Base-by-base conservation (phyloP, 1,140 invertebrate genomes). In the Drosophila hydei region DNA sequence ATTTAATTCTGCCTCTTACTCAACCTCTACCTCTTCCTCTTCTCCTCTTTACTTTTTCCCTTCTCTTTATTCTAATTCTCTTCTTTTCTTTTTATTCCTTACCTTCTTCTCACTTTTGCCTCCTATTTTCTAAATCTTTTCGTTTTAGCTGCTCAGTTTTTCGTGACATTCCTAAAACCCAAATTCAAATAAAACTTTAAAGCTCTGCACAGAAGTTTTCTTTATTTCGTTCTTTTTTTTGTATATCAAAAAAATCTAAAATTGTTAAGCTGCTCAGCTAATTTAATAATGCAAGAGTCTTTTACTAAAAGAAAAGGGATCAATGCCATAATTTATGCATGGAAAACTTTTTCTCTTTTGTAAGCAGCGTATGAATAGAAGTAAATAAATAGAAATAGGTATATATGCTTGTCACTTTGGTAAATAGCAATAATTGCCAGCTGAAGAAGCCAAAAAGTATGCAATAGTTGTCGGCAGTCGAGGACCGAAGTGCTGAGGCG, bases 391-490 rank as follows among this genome's bases (percentile, higher is more conserved):
- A 42, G 23, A 42, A 5, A 40, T n/a, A 55, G 9, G 23, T 40
- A 56, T 21, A 11, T 56, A 56, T 48, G 14, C 38, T 18, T 56
- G 54, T 23, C 54, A 43, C 51, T 54, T 40, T 40, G 18, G 38
- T 42, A 14, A 42, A 43, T 40, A 59, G 43, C 23, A 48, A 56
- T 55, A 64, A 69, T 69, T 23, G 58, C 21, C 63, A 68, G 76
- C 38, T 69, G 71, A 33, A 30, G 47, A 88, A 88, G 75, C 75
- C 78, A 61, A 88, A 88, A 88, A 88, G 62, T 81, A 72, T 81
- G 74, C 81, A 77, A 68, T 48, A 81, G 67, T 71, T 64, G 60
- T 50, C 58, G 68, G 52, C 64, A 69, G 56, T 87, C 47, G 77
- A 75, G 62, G 7, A 8, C 62, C 30, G 77, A 80, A 88, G 81